Conservation (phyloP, 1,140 invertebrate genomes). For the Nymphalis io region DNA sequence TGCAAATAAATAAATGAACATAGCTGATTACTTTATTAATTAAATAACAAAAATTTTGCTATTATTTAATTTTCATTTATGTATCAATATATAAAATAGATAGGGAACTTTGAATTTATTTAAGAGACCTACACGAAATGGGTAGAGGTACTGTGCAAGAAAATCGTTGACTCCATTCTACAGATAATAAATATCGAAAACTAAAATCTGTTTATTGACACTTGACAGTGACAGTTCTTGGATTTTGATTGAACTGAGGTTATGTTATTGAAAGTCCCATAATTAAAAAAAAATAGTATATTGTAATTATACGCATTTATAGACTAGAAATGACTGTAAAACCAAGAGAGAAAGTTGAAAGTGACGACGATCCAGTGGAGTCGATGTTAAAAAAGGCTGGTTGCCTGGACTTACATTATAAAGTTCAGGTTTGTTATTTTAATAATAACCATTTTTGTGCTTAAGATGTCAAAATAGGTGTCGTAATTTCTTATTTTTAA, state of each 20-base stretch:
- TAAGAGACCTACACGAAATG: no score
- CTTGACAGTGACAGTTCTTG: no score
- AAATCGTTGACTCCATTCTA: no score
- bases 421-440: slow-evolving; percentile 85
- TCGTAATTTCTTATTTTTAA: neutral
- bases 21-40: no score
- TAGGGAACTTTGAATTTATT: no score
- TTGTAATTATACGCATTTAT: neutral
- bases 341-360: slow-evolving; percentile 50
- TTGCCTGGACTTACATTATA: slow-evolving; percentile 93
- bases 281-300: neutral
- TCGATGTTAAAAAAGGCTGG: slow-evolving; percentile 92
- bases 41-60: no score
- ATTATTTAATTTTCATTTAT: no score
- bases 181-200: no score
- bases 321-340: slow-evolving; percentile 63
- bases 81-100: no score
- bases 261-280: neutral
- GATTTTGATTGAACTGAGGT: neutral
- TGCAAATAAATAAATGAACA: no score
- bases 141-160: no score
- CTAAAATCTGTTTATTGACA: no score
- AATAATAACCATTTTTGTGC: slow-evolving; percentile 7
- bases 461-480: neutral
- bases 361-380: slow-evolving; percentile 88